A percentile compares a stretch with the other conserved stretches of the same genome.
These are phyloP conservation scores for Drosophila anomalipes DNA, from an alignment of 2,888 invertebrate species.

Conservation along the genomic window DNA sequence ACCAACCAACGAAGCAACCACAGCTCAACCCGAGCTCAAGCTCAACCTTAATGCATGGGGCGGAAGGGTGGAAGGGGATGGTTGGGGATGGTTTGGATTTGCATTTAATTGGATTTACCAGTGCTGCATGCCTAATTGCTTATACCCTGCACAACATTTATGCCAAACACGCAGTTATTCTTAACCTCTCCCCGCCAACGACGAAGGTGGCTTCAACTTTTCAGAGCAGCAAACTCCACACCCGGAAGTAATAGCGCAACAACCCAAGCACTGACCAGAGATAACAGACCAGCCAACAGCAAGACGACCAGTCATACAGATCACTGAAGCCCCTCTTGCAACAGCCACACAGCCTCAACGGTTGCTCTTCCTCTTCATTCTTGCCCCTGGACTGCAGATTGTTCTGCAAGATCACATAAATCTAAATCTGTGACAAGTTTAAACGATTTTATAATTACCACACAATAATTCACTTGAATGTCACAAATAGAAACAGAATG, in stretches of 20 bases:
- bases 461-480: neutral
- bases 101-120: conserved; percentile 72
- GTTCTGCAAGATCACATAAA: neutral
- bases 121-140: conserved; percentile 60
- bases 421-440: neutral
- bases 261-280: conserved; percentile 21
- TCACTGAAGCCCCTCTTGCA: conserved; percentile 24
- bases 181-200: conserved; percentile 1
- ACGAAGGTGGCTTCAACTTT: conserved; percentile 1
- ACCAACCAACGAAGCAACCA: conserved; percentile 37
- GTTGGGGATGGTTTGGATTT: conserved; percentile 23
- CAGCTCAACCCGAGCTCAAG: conserved; percentile 8
- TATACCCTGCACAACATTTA: conserved; percentile 9
- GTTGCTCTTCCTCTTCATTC: neutral
- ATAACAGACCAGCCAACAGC: conserved; percentile 50
- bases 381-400: neutral
- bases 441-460: neutral
- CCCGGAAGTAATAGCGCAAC: conserved; percentile 62
- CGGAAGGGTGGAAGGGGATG: neutral
- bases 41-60: neutral
- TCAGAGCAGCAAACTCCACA: conserved; percentile 15
- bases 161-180: conserved; percentile 42
- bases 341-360: neutral
- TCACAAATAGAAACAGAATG: neutral
- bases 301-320: conserved; percentile 20